phyloP scores from a whole-genome alignment of 2,113 vertebrate genomes.

The Bubo blakistoni region DNA sequence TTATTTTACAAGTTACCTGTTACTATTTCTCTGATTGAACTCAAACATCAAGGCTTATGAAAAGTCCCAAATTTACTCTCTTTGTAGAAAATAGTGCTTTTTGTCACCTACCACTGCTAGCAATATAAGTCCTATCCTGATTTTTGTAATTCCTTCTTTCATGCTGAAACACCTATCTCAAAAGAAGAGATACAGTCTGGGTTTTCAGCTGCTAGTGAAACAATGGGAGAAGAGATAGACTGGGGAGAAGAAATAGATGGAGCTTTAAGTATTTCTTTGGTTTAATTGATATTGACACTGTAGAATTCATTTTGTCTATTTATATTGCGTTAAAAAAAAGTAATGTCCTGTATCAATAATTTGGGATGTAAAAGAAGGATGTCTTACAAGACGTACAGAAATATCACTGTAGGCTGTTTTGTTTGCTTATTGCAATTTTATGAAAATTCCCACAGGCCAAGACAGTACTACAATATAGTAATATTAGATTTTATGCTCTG shows the following conservation, averaged over 20 bases:
- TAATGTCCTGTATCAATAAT: neutral
- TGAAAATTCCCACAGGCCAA: neutral
- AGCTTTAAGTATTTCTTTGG: neutral
- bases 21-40: neutral
- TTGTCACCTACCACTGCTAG: neutral
- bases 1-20: neutral
- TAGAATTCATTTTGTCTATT: neutral
- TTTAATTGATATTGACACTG: neutral
- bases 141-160: neutral
- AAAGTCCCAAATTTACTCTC: neutral
- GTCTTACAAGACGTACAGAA: neutral
- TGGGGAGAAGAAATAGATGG: neutral
- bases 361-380: neutral
- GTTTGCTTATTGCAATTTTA: neutral
- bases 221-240: neutral
- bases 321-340: neutral
- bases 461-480: neutral
- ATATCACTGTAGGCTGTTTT: neutral
- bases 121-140: neutral
- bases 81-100: neutral
- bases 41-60: neutral
- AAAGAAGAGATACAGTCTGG: neutral
- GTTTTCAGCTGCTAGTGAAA: neutral
- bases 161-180: neutral
- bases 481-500: constrained; percentile 8